phyloP scores from a whole-genome alignment of 2,113 vertebrate genomes.

The Macroglossus sobrinus region DNA sequence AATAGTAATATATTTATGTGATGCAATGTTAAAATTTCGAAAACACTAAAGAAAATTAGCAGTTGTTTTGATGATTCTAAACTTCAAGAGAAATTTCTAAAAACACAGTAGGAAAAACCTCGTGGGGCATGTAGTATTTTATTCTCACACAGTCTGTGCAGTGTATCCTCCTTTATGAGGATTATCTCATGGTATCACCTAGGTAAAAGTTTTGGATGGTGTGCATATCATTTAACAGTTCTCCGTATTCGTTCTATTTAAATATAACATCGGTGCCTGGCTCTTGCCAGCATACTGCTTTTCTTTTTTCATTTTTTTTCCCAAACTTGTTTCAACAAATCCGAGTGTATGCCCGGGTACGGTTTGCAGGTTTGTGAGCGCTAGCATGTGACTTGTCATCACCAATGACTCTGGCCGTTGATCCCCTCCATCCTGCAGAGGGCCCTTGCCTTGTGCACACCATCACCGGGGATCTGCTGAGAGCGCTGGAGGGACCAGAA shows the following conservation, averaged over 20 bases:
- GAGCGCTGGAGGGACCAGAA: constrained; percentile 96
- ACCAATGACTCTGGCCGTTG: neutral
- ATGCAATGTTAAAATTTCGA: neutral
- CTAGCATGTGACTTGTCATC: rapidly evolving
- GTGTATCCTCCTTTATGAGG: neutral
- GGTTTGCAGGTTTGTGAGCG: neutral
- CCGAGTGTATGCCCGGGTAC: neutral
- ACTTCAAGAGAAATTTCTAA: neutral
- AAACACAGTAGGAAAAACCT: neutral
- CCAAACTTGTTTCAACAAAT: neutral
- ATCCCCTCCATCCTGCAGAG: constrained; percentile 80
- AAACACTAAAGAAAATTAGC: neutral
- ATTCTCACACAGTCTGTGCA: neutral
- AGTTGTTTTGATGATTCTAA: neutral
- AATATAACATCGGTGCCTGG: neutral
- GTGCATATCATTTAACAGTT: neutral
- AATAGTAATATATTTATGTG: neutral
- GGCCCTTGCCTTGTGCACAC: constrained; percentile 98
- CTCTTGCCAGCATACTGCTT: neutral
- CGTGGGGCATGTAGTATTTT: neutral
- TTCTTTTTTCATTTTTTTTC: neutral
- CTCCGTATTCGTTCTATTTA: neutral
- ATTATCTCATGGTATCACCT: neutral
- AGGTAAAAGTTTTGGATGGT: neutral
- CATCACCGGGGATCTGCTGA: constrained; percentile 97